A percentile compares a stretch with the other conserved stretches of the same genome.
Evolutionary conservation across 1,140 invertebrate species (phyloP).

Genomic region (Bombus consobrinus): DNA sequence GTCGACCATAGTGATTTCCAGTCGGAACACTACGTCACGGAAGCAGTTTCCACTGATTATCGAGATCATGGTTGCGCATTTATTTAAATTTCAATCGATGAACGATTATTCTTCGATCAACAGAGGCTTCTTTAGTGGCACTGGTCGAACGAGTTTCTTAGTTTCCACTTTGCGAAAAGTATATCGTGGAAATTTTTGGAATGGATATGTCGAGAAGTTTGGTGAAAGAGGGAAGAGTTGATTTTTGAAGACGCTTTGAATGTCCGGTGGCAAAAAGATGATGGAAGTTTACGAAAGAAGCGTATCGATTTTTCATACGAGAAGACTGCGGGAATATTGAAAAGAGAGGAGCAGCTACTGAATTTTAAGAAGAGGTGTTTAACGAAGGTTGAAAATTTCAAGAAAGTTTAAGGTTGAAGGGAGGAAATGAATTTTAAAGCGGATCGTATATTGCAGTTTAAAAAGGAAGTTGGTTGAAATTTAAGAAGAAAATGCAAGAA

Average conservation of each 20-base stretch:
- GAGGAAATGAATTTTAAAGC: not conserved
- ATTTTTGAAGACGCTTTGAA: not conserved
- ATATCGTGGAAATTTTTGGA: not conserved
- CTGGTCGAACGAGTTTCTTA: not conserved
- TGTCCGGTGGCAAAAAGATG: not conserved
- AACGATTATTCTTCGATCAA: not conserved
- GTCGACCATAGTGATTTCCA: not conserved
- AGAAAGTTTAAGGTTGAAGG: not conserved
- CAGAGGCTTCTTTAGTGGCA: not conserved
- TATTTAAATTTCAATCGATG: not conserved
- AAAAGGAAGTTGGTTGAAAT: not conserved
- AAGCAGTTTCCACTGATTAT: not conserved
- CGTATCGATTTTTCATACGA: not conserved
- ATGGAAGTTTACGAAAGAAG: not conserved
- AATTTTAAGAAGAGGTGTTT: not conserved
- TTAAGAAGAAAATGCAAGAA: not conserved
- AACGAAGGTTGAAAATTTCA: slow-evolving; percentile 8
- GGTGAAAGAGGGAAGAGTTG: not conserved
- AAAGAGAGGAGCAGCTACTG: not conserved
- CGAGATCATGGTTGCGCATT: not conserved
- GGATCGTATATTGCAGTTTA: not conserved
- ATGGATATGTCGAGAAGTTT: not conserved
- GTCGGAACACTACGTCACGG: not conserved
- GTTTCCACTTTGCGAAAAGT: not conserved
- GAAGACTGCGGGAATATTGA: not conserved